Evolutionary conservation across 2,113 vertebrate species (phyloP).

Genomic region (Bettongia penicillata): DNA sequence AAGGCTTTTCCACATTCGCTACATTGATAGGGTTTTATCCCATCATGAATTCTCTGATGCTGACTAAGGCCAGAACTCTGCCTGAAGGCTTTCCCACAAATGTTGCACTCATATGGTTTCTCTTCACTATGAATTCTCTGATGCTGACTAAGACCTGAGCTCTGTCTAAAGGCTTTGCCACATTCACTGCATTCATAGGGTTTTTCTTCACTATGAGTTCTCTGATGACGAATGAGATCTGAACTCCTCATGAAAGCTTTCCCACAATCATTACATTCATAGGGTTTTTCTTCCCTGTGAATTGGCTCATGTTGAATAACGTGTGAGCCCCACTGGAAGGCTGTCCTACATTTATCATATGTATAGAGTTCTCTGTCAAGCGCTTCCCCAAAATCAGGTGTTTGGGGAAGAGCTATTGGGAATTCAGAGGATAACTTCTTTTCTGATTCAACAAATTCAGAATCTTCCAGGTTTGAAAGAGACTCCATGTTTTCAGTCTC

Average conservation of each 20-base stretch:
- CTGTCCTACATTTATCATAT: constrained; percentile 80
- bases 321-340: constrained; percentile 79
- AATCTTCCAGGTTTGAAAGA: constrained; percentile 72
- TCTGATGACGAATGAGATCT: constrained; percentile 80
- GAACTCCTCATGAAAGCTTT: constrained; percentile 80
- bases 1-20: constrained; percentile 81
- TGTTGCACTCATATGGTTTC: constrained; percentile 74
- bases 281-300: constrained; percentile 82
- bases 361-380: constrained; percentile 69
- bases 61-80: constrained; percentile 76
- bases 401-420: constrained; percentile 28
- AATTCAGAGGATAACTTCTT: constrained; percentile 39
- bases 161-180: constrained; percentile 80
- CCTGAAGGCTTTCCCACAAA: constrained; percentile 79
- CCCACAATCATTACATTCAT: constrained; percentile 79
- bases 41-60: constrained; percentile 76
- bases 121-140: constrained; percentile 77
- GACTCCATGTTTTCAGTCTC: constrained; percentile 65
- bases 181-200: constrained; percentile 79
- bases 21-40: constrained; percentile 78
- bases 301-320: constrained; percentile 77
- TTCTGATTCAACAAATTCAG: constrained; percentile 55
- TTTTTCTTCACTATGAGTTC: constrained; percentile 79
- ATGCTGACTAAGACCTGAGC: constrained; percentile 78
- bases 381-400: neutral